Evolutionary conservation across 2,888 invertebrate species (phyloP).

Genomic region (Beris chalybata): DNA sequence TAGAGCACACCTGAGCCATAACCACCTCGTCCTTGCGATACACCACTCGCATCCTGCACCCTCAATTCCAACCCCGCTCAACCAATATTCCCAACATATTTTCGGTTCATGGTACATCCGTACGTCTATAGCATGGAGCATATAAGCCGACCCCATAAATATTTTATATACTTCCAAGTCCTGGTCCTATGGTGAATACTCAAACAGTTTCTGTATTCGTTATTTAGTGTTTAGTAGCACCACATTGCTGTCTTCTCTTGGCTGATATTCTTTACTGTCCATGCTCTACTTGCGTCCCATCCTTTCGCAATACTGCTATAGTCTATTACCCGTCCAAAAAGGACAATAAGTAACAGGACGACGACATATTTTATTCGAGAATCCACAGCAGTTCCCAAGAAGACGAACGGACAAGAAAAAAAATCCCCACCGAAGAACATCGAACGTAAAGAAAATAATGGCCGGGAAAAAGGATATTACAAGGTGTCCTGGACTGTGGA

Average conservation of each 20-base stretch:
- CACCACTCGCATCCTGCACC: constrained; percentile 28
- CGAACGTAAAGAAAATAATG: background rate
- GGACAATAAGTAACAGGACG: constrained; percentile 32
- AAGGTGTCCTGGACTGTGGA: constrained; percentile 6
- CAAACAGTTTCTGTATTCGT: constrained; percentile 36
- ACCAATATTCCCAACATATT: constrained; percentile 9
- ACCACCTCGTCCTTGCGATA: constrained; percentile 36
- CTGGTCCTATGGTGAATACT: constrained; percentile 23
- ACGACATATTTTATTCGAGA: constrained; percentile 34
- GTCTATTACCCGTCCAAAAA: constrained; percentile 29
- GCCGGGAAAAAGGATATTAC: background rate
- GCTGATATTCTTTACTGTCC: constrained; percentile 1
- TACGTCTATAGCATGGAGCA: constrained; percentile 7
- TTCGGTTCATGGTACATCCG: constrained; percentile 11
- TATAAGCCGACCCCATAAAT: constrained; percentile 34
- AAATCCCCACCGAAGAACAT: background rate
- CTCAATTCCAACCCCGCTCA: constrained; percentile 2
- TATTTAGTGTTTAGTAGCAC: constrained; percentile 39
- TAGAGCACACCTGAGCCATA: constrained; percentile 36
- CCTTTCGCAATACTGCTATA: constrained; percentile 16
- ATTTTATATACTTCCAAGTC: constrained; percentile 35
- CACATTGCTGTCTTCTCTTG: constrained; percentile 17
- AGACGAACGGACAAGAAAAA: constrained; percentile 16
- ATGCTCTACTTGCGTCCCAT: background rate
- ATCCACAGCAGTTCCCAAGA: constrained; percentile 25